Evolutionary conservation across 2,113 vertebrate genomes (phyloP).

Genomic region (Sorex araneus): DNA sequence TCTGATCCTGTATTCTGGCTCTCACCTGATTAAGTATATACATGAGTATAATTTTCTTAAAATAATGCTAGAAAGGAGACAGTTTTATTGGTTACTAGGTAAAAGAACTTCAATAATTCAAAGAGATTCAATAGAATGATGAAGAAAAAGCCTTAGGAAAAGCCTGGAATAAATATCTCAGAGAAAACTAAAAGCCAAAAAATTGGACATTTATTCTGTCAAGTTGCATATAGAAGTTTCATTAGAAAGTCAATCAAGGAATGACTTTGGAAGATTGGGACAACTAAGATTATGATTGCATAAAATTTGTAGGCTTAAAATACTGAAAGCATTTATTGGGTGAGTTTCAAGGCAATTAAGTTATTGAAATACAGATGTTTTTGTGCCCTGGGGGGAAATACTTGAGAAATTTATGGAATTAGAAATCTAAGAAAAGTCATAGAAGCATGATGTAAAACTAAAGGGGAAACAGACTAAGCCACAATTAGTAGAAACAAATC

Average conservation of each 20-base stretch:
- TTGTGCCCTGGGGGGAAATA: not conserved
- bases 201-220: not conserved
- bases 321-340: conserved; percentile 35
- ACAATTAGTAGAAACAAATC: conserved; percentile 37
- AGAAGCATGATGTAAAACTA: conserved; percentile 4
- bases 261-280: not conserved
- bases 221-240: not conserved
- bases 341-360: conserved; percentile 26
- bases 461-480: not conserved
- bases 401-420: conserved; percentile 22
- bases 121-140: not conserved
- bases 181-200: not conserved
- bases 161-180: not conserved
- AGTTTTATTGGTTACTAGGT: not conserved
- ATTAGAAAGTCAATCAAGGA: not conserved
- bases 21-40: not conserved
- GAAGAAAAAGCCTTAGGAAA: not conserved
- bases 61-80: not conserved
- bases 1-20: too few species aligned
- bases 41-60: not conserved
- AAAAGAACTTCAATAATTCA: not conserved
- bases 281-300: not conserved
- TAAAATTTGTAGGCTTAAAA: conserved; percentile 25
- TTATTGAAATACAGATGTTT: conserved; percentile 38
- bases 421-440: conserved; percentile 38